These are phyloP conservation scores for Xestobium rufovillosum DNA, from an alignment of 2,888 invertebrate species.

Conservation along the genomic window DNA sequence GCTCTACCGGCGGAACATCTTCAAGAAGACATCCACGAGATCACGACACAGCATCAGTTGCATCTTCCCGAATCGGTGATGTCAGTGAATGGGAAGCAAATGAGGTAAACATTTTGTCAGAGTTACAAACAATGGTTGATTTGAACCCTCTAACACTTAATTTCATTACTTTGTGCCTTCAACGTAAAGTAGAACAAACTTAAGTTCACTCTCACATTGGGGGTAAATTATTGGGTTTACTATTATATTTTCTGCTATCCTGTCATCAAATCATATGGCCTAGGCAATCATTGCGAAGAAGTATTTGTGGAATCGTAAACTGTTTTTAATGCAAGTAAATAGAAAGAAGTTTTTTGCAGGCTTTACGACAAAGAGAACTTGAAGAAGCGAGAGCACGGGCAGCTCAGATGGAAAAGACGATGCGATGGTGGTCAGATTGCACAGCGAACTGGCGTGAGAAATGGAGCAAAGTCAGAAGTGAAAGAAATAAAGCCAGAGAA, in stretches of 20 bases:
- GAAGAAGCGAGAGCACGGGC: constrained; percentile 92
- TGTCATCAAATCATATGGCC: too few species aligned
- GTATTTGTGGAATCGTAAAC: too few species aligned
- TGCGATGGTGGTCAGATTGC: constrained; percentile 99
- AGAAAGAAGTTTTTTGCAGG: too few species aligned
- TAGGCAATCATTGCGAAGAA: too few species aligned
- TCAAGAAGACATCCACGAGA: constrained; percentile 55
- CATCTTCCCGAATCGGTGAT: constrained; percentile 57
- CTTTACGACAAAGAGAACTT: constrained; percentile 68
- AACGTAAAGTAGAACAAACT: too few species aligned
- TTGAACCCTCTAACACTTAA: too few species aligned
- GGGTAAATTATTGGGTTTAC: too few species aligned
- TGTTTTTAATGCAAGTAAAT: too few species aligned
- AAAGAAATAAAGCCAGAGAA: constrained; percentile 87
- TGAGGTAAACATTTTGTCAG: constrained; percentile 55
- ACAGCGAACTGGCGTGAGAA: constrained; percentile 94
- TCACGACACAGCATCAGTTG: constrained; percentile 52
- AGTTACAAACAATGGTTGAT: too few species aligned
- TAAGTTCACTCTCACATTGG: too few species aligned
- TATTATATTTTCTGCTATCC: too few species aligned
- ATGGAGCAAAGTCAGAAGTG: constrained; percentile 90
- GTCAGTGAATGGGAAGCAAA: constrained; percentile 69
- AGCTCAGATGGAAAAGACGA: constrained; percentile 98
- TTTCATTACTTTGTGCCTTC: too few species aligned
- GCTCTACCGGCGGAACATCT: constrained; percentile 54